Conservation (phyloP, 2,113 vertebrate species). For the Calidris pugnax region DNA sequence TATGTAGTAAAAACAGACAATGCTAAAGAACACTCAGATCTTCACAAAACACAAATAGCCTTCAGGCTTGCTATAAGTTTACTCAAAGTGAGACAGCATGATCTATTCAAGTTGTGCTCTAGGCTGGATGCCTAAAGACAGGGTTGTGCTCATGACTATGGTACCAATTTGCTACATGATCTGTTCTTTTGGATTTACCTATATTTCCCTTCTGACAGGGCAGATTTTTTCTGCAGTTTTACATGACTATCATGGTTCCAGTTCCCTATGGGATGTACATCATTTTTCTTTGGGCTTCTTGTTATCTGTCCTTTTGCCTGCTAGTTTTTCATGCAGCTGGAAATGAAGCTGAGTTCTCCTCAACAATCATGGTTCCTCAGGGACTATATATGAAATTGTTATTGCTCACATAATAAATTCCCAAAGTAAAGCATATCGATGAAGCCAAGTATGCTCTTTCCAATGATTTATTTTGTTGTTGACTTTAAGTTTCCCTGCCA, state of each 20-base stretch:
- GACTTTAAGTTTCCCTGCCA: neutral
- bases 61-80: slow-evolving; percentile 27
- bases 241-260: neutral
- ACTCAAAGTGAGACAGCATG: neutral
- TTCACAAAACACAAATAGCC: neutral
- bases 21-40: slow-evolving; percentile 10
- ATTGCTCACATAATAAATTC: slow-evolving; percentile 21
- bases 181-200: neutral
- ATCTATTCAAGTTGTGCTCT: neutral
- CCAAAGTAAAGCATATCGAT: neutral
- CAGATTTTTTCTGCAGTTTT: slow-evolving; percentile 45
- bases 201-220: neutral
- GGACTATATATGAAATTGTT: neutral
- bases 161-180: neutral
- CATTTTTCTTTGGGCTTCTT: slow-evolving; percentile 10
- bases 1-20: neutral
- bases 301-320: neutral
- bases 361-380: neutral
- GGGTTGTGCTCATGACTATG: neutral
- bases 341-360: neutral
- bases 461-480: slow-evolving; percentile 17
- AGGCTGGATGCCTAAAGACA: neutral
- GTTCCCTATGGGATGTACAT: neutral
- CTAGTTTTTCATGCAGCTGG: neutral
- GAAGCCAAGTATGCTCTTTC: neutral